Evolutionary conservation across 2,113 vertebrate species (phyloP), one percentile per base, ranked within the genome.

Genomic region (Sander lucioperca): DNA sequence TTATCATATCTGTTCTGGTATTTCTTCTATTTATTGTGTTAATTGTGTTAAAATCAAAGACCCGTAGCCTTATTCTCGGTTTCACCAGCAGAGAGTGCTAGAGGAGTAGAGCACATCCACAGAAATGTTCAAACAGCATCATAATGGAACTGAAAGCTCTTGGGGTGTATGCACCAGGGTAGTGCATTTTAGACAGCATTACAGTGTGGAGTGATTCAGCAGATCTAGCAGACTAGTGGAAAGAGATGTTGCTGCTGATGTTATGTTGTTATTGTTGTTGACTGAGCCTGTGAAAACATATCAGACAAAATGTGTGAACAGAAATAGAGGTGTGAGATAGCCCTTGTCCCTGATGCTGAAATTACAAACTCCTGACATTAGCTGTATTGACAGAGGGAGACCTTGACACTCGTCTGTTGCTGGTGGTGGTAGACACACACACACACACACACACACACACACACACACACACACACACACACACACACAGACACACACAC

Each of bases 1-100:
- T 45, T 36, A 43, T 66, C 10, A n/a, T 47, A 16, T 9, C 43
- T 36, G 16, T 50, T 62, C 1, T 30, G 14, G 57, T 70, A 12
- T 45, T 58, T 25, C 2, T n/a, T 65, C 2, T 30, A 7, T 66
- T 10, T n/a, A 36, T 51, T 15, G 3, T 57, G 11, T n/a, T 64
- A 8, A 39, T 39, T 39, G 39, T 39, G 39, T 39, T 39, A 9
- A 39, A 59, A 58, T 36, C 33, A 25, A 36, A 50, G 63, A 6
- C 33, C 6, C 11, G 12, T 13, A 43, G 9, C 50, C n/a, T 53
- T 16, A 13, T 79, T 78, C 51, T 63, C 36, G 8, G 13, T 59
- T 1, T 68, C 12, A 48, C 88, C 93, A 92, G 90, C 69, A 94
- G 93, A 79, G 85, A n/a, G 91, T 12, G 87, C 78, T 61, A 76